These are phyloP conservation scores for Peucedramus taeniatus DNA, from an alignment of 2,113 vertebrate genomes.

Conservation along the genomic window DNA sequence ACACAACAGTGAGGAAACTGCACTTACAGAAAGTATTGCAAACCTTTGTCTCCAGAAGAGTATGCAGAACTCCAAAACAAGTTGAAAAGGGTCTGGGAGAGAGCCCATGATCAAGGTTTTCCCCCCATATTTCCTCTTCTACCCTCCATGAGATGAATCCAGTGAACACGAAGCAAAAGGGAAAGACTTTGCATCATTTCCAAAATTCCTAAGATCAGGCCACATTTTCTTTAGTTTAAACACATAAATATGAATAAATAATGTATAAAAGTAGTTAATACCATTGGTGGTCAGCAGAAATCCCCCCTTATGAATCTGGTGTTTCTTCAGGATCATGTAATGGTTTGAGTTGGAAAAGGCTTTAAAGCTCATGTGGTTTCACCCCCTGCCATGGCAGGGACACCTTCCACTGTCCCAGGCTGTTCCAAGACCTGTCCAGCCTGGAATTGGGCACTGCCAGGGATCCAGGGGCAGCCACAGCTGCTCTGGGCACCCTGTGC, in stretches of 20 bases:
- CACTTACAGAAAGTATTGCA: neutral
- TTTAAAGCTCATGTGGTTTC: rapidly evolving
- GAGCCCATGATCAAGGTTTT: neutral
- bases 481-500: neutral
- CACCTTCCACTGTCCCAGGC: rapidly evolving
- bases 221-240: neutral
- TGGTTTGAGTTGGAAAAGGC: neutral
- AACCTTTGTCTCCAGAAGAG: neutral
- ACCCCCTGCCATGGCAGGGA: neutral
- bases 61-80: neutral
- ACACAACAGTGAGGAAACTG: neutral
- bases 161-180: neutral
- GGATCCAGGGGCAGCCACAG: neutral
- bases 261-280: neutral
- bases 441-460: neutral
- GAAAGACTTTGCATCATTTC: neutral
- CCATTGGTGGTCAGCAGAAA: neutral
- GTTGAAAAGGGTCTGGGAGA: neutral
- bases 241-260: neutral
- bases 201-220: neutral
- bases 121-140: neutral
- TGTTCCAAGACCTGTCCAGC: neutral
- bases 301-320: neutral
- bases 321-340: neutral
- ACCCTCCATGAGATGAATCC: neutral